These are phyloP conservation scores for Frankliniella fusca DNA, from an alignment of 2,888 invertebrate species.

Conservation along the genomic window DNA sequence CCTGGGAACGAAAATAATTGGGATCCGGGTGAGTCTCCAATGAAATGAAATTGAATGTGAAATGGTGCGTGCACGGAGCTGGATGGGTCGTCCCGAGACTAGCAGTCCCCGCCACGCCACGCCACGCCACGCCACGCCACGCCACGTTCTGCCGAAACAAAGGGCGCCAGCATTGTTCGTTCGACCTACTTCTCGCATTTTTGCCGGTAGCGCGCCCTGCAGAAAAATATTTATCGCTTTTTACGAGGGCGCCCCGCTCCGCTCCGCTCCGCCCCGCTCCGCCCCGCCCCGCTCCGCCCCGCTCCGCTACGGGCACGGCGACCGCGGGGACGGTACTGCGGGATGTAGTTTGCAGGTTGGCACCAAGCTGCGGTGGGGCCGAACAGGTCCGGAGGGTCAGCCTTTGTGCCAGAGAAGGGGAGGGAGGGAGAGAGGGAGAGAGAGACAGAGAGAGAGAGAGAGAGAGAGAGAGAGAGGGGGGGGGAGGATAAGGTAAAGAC, in stretches of 20 bases:
- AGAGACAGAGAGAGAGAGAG: not conserved
- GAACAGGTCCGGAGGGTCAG: not conserved
- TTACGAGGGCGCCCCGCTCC: not conserved
- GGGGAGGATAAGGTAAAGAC: too few species aligned
- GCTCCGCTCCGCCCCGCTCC: too few species aligned
- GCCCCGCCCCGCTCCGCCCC: not conserved
- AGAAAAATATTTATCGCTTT: constrained; percentile 13
- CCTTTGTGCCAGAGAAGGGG: not conserved
- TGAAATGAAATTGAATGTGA: constrained; percentile 24
- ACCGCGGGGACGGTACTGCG: not conserved
- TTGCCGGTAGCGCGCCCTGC: not conserved
- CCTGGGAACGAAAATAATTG: constrained; percentile 9
- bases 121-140: not conserved
- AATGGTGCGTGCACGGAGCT: constrained; percentile 21
- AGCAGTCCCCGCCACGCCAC: not conserved
- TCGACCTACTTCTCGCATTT: constrained; percentile 12
- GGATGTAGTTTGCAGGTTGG: constrained; percentile 11
- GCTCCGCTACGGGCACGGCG: not conserved
- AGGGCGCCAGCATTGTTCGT: constrained; percentile 3
- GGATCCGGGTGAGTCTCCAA: constrained; percentile 3
- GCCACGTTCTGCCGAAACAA: not conserved
- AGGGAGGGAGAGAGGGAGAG: not conserved
- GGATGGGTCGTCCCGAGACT: not conserved
- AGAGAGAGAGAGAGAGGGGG: not conserved
- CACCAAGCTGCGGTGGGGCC: not conserved